These are phyloP conservation scores for Camelus dromedarius DNA, from an alignment of 2,113 vertebrate genomes.

Conservation along the genomic window DNA sequence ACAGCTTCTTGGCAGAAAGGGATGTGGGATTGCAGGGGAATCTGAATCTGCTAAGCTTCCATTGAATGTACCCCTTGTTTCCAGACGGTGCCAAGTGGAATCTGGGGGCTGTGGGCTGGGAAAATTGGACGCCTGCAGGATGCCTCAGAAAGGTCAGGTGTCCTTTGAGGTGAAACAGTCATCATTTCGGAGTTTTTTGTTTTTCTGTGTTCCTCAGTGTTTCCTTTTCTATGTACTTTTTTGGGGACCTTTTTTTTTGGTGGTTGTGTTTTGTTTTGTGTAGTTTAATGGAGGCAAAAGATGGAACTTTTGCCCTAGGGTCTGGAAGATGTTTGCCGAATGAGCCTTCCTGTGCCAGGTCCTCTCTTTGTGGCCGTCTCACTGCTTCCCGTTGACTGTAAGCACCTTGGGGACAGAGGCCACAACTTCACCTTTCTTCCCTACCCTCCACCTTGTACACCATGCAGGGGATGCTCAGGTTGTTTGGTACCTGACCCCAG, in stretches of 20 bases:
- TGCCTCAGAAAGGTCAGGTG: background rate
- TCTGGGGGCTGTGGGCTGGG: background rate
- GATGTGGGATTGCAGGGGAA: slow-evolving; percentile 34
- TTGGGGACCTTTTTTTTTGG: no score
- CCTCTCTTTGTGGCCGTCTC: background rate
- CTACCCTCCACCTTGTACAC: rapidly evolving
- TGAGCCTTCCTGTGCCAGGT: background rate
- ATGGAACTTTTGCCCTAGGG: rapidly evolving
- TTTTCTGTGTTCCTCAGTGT: background rate
- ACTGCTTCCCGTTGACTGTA: background rate
- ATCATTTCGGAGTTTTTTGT: background rate
- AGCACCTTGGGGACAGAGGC: background rate
- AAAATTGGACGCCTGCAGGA: background rate
- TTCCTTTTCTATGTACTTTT: background rate
- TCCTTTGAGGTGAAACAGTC: background rate
- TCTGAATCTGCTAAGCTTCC: slow-evolving; percentile 24
- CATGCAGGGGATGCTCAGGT: rapidly evolving
- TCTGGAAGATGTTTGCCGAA: background rate
- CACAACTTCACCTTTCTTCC: background rate
- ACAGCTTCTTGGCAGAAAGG: slow-evolving; percentile 58
- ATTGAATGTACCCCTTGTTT: slow-evolving; percentile 35
- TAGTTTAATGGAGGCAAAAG: background rate
- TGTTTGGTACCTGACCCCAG: background rate
- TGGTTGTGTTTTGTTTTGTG: background rate
- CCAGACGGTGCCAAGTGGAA: background rate